Conservation (phyloP, 2,113 vertebrate genomes). For the Hypocryptadius cinnamomeus region DNA sequence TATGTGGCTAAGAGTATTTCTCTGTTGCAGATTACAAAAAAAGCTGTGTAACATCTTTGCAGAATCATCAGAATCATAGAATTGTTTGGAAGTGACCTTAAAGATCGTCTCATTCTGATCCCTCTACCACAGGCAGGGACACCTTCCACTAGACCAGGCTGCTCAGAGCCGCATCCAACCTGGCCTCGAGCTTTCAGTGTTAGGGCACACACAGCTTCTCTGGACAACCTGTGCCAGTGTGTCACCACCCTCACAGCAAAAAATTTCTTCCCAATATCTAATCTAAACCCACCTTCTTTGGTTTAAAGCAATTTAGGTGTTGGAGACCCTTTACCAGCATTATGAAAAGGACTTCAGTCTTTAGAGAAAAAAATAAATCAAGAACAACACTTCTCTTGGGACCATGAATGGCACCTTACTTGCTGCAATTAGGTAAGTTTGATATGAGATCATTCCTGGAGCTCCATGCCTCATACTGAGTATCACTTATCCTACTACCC, state of each 20-base stretch:
- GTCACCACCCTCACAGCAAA: not conserved
- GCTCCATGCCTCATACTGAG: not conserved
- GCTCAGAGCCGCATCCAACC: not conserved
- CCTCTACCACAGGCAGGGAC: not conserved
- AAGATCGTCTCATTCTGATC: not conserved
- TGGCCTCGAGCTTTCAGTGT: not conserved
- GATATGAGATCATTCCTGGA: not conserved
- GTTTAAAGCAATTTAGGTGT: not conserved
- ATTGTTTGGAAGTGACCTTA: not conserved
- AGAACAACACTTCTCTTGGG: not conserved
- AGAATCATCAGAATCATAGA: not conserved
- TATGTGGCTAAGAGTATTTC: not conserved
- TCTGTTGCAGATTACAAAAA: not conserved
- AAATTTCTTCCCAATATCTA: not conserved
- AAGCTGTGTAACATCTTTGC: not conserved
- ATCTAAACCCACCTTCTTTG: not conserved
- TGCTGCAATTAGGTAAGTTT: not conserved
- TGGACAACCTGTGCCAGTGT: not conserved
- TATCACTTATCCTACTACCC: not conserved
- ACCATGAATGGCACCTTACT: not conserved
- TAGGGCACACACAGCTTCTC: not conserved
- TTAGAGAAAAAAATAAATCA: not conserved
- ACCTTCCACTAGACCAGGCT: not conserved
- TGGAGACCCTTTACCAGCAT: not conserved
- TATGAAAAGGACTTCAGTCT: not conserved